These are phyloP conservation scores for Lophotriccus pileatus DNA, from an alignment of 2,797 vertebrate species.

Conservation along the genomic window DNA sequence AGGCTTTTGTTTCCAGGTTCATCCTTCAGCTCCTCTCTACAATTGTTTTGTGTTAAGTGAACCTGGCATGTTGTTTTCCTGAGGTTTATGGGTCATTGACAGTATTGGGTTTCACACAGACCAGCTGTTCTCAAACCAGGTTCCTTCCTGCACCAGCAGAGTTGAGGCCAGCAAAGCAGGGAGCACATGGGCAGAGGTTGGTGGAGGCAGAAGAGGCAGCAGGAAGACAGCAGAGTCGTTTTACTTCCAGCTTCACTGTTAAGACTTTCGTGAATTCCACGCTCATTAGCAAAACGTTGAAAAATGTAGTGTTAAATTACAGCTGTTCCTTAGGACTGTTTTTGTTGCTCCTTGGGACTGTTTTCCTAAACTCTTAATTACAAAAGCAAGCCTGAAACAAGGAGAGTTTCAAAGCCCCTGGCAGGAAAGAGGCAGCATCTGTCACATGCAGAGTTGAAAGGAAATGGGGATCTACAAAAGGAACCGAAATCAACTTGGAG, in stretches of 20 bases:
- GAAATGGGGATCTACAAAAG: neutral
- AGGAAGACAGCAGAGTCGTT: neutral
- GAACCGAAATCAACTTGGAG: neutral
- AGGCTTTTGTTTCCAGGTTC: neutral
- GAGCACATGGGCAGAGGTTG: neutral
- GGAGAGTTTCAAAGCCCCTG: neutral
- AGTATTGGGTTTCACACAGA: neutral
- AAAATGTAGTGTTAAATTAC: neutral
- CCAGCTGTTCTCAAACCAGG: neutral
- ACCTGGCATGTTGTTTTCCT: neutral
- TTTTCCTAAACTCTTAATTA: neutral
- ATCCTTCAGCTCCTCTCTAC: neutral
- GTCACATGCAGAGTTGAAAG: neutral
- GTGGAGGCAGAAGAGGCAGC: neutral
- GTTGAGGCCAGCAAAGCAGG: fast-evolving
- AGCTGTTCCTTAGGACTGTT: neutral
- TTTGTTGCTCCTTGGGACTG: neutral
- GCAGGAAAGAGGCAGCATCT: neutral
- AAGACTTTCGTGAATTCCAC: neutral
- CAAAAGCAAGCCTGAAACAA: neutral
- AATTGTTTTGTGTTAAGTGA: neutral
- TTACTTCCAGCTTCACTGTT: neutral
- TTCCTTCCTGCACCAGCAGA: neutral
- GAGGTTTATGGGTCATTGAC: neutral
- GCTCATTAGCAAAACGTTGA: neutral